Evolutionary conservation across 2,797 vertebrate genomes (phyloP).

Genomic region (Rhynchotus rufescens): DNA sequence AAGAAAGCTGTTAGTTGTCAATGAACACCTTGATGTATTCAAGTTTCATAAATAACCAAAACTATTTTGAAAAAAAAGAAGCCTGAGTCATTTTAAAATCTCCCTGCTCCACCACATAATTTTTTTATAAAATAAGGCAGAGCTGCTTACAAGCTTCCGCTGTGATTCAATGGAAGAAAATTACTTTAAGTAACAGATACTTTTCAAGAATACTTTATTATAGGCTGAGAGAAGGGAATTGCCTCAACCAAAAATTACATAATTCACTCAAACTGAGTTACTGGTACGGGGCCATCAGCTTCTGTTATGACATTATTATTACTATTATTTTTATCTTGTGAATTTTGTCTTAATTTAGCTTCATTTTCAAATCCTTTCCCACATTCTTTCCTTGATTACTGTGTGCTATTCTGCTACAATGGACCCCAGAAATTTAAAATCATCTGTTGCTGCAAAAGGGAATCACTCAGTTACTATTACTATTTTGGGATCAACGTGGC

Average conservation of each 20-base stretch:
- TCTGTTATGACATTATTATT: not conserved
- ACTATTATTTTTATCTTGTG: not conserved
- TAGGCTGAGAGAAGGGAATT: not conserved
- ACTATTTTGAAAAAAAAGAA: constrained; percentile 21
- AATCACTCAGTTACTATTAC: not conserved
- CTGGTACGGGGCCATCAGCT: not conserved
- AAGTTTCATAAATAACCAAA: constrained; percentile 52
- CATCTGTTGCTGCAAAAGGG: not conserved
- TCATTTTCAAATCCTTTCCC: not conserved
- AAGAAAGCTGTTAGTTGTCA: constrained; percentile 77
- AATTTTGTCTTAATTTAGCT: not conserved
- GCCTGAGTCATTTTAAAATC: constrained; percentile 46
- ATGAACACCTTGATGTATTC: constrained; percentile 67
- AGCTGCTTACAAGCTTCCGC: not conserved
- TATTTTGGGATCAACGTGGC: not conserved
- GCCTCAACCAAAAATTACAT: constrained; percentile 21
- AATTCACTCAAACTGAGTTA: constrained; percentile 16
- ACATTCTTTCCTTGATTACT: not conserved
- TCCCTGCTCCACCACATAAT: constrained; percentile 5
- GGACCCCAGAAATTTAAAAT: not conserved
- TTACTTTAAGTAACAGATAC: not conserved
- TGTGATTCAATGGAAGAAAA: constrained; percentile 33
- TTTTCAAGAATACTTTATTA: not conserved
- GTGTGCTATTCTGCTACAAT: not conserved
- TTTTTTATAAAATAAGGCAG: constrained; percentile 62